Base-by-base conservation (phyloP, 2,888 invertebrate species). In the Polylopha cassiicola region DNA sequence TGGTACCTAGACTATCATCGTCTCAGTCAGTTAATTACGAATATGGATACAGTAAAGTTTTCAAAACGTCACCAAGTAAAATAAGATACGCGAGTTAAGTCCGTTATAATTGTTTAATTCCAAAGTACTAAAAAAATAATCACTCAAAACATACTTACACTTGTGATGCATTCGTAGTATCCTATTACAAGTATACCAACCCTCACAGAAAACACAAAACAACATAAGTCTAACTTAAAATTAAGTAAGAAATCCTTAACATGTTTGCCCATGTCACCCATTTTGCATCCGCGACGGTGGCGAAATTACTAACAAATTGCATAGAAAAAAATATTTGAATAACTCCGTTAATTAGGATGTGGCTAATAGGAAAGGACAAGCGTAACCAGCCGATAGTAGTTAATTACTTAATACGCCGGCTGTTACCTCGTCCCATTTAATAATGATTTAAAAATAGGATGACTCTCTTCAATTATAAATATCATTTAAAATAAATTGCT, bases 291-390 rank as follows among this genome's bases (percentile, higher is more conserved):
- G 11, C 29, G n/a, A 10, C 3, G 33, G 39, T 10, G 11, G 22
- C 8, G 20, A 4, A 38, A 10, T 20, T 18, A 18, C 8, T 4
- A 15, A 13, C 13, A 15, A 39, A 39, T 34, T 39, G 39, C 29
- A 24, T 34, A 16, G 20, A n/a, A n/a, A n/a, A n/a, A n/a, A n/a
- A n/a, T n/a, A 36, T 26, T 23, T 13, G 8, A 8, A n/a, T n/a
- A n/a, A n/a, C n/a, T 6, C 9, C n/a, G n/a, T n/a, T 34, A 34
- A 41, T 24, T 5, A 36, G 41, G 41, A 41, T 41, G 41, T 13
- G 7, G 9, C 20, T 34, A 36, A 41, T 24, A 9, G 13, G 15
- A 21, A 24, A 39, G 30, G 41, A 26, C 29, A 30, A 27, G 13
- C 9, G n/a, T 16, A 41, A 30, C 2, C 24, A 24, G 20, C 20